Percentiles rank a stretch among this genome's conserved stretches.
phyloP scores from a whole-genome alignment of 2,888 invertebrate genomes.

The Pocota personata region DNA sequence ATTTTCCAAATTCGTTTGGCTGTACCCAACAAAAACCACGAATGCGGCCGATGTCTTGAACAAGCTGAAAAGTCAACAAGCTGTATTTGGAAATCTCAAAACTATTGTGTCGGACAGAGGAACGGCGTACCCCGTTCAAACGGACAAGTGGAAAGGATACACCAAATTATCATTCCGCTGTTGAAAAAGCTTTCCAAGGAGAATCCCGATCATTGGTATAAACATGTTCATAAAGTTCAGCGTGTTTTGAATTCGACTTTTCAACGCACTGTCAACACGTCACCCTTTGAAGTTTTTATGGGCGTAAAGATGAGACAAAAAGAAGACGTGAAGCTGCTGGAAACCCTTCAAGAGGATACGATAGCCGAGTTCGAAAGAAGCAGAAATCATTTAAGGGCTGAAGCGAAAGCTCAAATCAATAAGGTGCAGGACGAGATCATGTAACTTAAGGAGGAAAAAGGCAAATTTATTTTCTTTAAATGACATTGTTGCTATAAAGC shows the following conservation, averaged over 20 bases:
- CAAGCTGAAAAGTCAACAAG: not conserved
- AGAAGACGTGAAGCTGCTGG: not conserved
- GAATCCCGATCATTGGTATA: not conserved
- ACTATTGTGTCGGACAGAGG: not conserved
- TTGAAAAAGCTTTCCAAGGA: not conserved
- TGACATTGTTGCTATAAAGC: slow-evolving; percentile 5
- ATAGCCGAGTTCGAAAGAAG: not conserved
- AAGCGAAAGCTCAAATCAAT: slow-evolving; percentile 1
- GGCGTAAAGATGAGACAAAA: slow-evolving; percentile 9
- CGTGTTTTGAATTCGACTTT: not conserved
- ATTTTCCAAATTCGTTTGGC: not conserved
- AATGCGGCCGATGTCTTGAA: not conserved
- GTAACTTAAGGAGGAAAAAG: not conserved
- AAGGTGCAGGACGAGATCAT: not conserved
- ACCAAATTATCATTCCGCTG: not conserved
- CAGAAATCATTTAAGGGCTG: not conserved
- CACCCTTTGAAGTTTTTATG: slow-evolving; percentile 5
- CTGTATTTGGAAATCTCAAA: not conserved
- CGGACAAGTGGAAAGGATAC: not conserved
- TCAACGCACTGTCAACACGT: slow-evolving; percentile 3
- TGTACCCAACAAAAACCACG: not conserved
- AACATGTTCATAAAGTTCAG: not conserved
- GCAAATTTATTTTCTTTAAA: not conserved
- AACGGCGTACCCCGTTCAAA: not conserved
- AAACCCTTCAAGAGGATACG: not conserved